A percentile compares a stretch with the other conserved stretches of the same genome.
These are phyloP conservation scores for Lithobates pipiens DNA, from an alignment of 2,797 vertebrate genomes.

Conservation along the genomic window DNA sequence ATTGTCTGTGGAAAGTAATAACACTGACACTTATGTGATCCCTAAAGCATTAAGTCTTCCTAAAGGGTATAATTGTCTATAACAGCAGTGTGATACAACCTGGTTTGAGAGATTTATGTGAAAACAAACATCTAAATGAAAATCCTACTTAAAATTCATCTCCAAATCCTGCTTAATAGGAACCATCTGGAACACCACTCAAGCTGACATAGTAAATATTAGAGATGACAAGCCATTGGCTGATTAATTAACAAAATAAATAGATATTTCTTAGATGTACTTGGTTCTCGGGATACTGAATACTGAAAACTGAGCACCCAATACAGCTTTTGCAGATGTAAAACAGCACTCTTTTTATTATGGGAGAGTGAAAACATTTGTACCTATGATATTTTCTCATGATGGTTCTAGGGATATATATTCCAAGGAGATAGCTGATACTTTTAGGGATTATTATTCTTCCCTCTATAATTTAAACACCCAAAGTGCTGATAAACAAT, in stretches of 20 bases:
- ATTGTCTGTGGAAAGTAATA: background rate
- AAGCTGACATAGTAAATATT: conserved; percentile 20
- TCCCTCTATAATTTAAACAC: too few relatives aligned
- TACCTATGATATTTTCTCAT: too few relatives aligned
- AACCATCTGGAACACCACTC: conserved; percentile 37
- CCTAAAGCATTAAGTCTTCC: background rate
- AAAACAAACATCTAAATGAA: conserved; percentile 3
- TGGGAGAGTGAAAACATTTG: too few relatives aligned
- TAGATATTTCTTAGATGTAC: background rate
- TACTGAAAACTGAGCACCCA: too few relatives aligned
- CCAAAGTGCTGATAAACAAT: too few relatives aligned
- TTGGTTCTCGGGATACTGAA: too few relatives aligned
- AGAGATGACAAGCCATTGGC: conserved; percentile 16
- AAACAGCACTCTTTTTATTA: too few relatives aligned
- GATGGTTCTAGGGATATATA: too few relatives aligned
- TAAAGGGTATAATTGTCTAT: conserved; percentile 5
- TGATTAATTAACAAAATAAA: conserved; percentile 24
- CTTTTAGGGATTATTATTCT: too few relatives aligned
- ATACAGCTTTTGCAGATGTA: too few relatives aligned
- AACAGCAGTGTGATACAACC: background rate
- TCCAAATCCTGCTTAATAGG: conserved; percentile 15
- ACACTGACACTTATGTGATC: background rate
- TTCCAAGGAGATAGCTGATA: too few relatives aligned
- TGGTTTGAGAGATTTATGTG: conserved; percentile 6
- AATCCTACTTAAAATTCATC: conserved; percentile 42